Conservation (phyloP, 2,888 invertebrate genomes). For the Criorhina ranunculi region DNA sequence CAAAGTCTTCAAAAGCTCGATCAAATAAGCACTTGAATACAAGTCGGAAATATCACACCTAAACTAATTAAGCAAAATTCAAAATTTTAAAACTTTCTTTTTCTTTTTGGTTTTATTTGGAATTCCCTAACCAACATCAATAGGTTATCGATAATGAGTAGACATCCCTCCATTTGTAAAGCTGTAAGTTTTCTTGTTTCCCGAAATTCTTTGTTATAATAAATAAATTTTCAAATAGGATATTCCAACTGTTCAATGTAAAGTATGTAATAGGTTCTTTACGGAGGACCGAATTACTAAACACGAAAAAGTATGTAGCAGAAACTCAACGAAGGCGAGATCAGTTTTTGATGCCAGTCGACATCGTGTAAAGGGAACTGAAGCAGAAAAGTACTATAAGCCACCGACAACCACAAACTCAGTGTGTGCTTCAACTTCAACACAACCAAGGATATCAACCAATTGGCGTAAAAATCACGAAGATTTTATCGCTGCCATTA, state of each 20-base stretch:
- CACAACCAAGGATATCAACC: slow-evolving; percentile 84
- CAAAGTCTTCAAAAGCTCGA: too few species aligned
- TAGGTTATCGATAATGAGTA: too few species aligned
- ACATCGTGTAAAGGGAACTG: slow-evolving; percentile 95
- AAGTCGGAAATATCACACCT: too few species aligned
- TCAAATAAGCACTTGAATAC: too few species aligned
- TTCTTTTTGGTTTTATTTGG: too few species aligned
- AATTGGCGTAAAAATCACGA: slow-evolving; percentile 97
- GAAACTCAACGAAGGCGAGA: slow-evolving; percentile 92
- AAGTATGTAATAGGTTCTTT: slow-evolving; percentile 92
- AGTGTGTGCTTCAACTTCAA: slow-evolving; percentile 5
- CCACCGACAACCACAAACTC: slow-evolving; percentile 37
- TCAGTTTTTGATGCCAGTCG: slow-evolving; percentile 95
- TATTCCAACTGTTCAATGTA: slow-evolving; percentile 86
- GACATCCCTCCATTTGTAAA: too few species aligned
- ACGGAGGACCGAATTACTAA: slow-evolving; percentile 91
- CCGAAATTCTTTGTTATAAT: too few species aligned
- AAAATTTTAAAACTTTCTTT: too few species aligned
- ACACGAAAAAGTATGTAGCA: slow-evolving; percentile 94
- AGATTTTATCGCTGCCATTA: slow-evolving; percentile 95
- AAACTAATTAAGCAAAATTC: too few species aligned
- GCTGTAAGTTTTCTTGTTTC: too few species aligned
- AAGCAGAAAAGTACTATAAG: slow-evolving; percentile 91
- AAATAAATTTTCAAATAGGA: too few species aligned
- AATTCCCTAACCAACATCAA: too few species aligned